Percentiles rank a stretch among this genome's conserved stretches.
These are phyloP conservation scores for Polydrusus cervinus DNA, from an alignment of 2,888 invertebrate species.

Conservation along the genomic window DNA sequence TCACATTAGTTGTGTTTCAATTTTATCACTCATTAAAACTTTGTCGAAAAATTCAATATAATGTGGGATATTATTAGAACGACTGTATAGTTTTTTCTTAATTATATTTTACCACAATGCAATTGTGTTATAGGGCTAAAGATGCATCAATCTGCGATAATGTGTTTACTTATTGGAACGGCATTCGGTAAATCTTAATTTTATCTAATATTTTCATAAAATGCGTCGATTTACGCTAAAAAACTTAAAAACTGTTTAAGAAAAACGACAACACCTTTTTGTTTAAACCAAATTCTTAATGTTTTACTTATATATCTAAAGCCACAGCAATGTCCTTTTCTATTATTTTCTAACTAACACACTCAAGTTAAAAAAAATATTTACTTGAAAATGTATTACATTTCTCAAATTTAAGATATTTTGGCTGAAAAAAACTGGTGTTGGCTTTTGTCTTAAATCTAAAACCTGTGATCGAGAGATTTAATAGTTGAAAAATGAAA, in stretches of 20 bases:
- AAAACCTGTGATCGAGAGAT: slow-evolving; percentile 29
- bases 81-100: slow-evolving; percentile 48
- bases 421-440: neutral
- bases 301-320: neutral
- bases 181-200: slow-evolving; percentile 51
- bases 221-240: slow-evolving; percentile 37
- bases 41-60: slow-evolving; percentile 47
- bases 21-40: slow-evolving; percentile 56
- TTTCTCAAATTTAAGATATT: too few species aligned
- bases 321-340: neutral
- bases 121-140: slow-evolving; percentile 41
- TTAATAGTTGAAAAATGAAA: slow-evolving; percentile 49
- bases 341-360: neutral
- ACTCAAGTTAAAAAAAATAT: too few species aligned
- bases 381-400: too few species aligned
- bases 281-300: neutral
- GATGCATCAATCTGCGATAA: slow-evolving; percentile 44
- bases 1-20: slow-evolving; percentile 53
- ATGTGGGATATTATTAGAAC: slow-evolving; percentile 38
- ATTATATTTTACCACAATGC: slow-evolving; percentile 47
- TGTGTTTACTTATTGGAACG: slow-evolving; percentile 54
- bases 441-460: slow-evolving; percentile 33
- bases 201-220: slow-evolving; percentile 40
- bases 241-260: slow-evolving; percentile 57
- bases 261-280: slow-evolving; percentile 33